Evolutionary conservation across 2,888 invertebrate genomes (phyloP), one percentile per base, ranked within the genome.

Genomic region (Limenitis arthemis): DNA sequence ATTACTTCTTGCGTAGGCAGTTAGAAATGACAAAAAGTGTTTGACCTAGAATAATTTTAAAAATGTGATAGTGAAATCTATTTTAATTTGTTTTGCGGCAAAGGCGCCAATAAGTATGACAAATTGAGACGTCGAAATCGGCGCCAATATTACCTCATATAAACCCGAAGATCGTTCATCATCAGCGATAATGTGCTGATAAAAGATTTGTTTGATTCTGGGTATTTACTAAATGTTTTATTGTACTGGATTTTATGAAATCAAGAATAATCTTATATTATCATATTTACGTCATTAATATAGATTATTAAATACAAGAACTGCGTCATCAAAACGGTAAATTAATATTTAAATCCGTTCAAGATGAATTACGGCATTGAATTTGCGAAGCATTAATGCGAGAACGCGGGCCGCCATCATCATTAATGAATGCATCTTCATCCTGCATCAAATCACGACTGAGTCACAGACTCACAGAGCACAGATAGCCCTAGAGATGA

Each of bases 1-100:
- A 86, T 87, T 86, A 86, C 86, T 79, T 70, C 68, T 67, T 61
- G 83, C 83, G 84, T 82, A 77, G 84, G 85, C 61, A 61, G 75
- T 63, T 77, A 71, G 73, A 79, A 78, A 78, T 82, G 84, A 83
- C 82, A 83, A 77, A 75, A 76, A 79, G 74, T 72, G 71, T 72
- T 75, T 66, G 70, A 68, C 66, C 66, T 66, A 63, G 65, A 65
- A 66, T 63, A 65, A 58, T 63, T 63, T 62, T 60, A 54, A 56
- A 62, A 60, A 60, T 56, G 63, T 54, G 61, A 57, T 59, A 55
- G 58, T 61, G 54, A 57, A 57, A 58, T 58, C 61, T 61, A 61
- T 61, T 62, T 61, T 54, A 51, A 61, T 58, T 56, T 58, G 38
- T 46, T 53, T 49, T 59, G 49, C 50, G 39, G 57, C 42, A 53